phyloP scores from a whole-genome alignment of 2,888 invertebrate genomes.

The Pegoplata infirma region DNA sequence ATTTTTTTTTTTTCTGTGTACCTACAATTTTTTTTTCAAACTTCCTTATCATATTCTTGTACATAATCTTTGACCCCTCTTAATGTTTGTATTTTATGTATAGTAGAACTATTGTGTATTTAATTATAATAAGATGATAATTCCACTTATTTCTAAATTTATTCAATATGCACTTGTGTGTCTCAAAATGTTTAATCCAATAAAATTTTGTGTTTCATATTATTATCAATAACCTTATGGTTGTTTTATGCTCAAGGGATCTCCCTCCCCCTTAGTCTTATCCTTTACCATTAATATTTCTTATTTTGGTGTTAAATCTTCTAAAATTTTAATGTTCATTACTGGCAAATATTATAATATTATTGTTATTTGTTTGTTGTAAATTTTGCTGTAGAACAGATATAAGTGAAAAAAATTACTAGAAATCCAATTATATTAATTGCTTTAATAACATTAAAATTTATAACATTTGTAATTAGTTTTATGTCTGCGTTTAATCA shows the following conservation, averaged over 20 bases:
- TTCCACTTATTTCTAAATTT: background rate
- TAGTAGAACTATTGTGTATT: no score
- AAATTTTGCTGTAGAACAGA: background rate
- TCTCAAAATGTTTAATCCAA: background rate
- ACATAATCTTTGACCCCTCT: no score
- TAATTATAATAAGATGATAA: no score
- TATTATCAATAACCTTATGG: slow-evolving; percentile 7
- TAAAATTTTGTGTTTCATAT: slow-evolving; percentile 9
- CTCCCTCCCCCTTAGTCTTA: background rate
- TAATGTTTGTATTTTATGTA: no score
- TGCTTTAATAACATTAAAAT: slow-evolving; percentile 39
- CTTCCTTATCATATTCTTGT: no score
- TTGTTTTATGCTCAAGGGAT: background rate
- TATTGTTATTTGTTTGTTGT: background rate
- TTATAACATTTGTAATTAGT: slow-evolving; percentile 31
- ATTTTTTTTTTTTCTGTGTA: no score
- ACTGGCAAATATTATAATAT: background rate
- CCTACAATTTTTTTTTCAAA: no score
- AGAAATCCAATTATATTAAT: slow-evolving; percentile 23
- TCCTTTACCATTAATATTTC: background rate
- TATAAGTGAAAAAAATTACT: background rate
- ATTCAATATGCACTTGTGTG: background rate
- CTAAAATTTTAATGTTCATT: background rate
- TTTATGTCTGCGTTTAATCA: background rate
- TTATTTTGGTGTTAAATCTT: slow-evolving; percentile 15